Conservation (phyloP, 2,797 vertebrate genomes). For the Phrynocephalus guinanensis region DNA sequence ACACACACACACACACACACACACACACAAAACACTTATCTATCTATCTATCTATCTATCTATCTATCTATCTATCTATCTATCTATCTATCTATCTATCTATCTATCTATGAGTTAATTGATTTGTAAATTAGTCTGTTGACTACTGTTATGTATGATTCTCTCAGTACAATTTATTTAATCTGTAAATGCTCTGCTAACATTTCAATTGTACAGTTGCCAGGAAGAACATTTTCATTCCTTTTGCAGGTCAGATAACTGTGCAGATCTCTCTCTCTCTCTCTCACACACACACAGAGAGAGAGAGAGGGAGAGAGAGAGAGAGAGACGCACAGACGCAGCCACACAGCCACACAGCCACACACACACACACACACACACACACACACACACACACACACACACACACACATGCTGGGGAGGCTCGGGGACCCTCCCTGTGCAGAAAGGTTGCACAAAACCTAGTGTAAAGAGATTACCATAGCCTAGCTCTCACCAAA, state of each 20-base stretch:
- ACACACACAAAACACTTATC: too few species aligned
- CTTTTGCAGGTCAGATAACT: neutral
- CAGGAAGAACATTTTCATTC: neutral
- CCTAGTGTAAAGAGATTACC: neutral
- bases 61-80: too few species aligned
- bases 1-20: too few species aligned
- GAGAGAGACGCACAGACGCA: neutral
- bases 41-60: too few species aligned
- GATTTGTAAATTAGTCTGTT: neutral
- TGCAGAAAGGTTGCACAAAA: rapidly evolving
- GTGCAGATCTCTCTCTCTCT: neutral
- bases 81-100: too few species aligned
- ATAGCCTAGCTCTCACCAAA: neutral
- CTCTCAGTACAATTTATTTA: neutral
- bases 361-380: too few species aligned
- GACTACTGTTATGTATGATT: neutral
- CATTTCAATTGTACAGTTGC: neutral
- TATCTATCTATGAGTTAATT: neutral
- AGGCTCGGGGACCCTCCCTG: neutral
- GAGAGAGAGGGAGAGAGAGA: too few species aligned
- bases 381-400: too few species aligned
- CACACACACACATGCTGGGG: too few species aligned
- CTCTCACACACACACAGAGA: too few species aligned
- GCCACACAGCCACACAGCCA: too few species aligned
- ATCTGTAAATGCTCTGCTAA: neutral